Percentiles rank a stretch among this genome's conserved stretches.
Conservation (phyloP, 2,888 invertebrate genomes). For the Peribatodes rhomboidaria region DNA sequence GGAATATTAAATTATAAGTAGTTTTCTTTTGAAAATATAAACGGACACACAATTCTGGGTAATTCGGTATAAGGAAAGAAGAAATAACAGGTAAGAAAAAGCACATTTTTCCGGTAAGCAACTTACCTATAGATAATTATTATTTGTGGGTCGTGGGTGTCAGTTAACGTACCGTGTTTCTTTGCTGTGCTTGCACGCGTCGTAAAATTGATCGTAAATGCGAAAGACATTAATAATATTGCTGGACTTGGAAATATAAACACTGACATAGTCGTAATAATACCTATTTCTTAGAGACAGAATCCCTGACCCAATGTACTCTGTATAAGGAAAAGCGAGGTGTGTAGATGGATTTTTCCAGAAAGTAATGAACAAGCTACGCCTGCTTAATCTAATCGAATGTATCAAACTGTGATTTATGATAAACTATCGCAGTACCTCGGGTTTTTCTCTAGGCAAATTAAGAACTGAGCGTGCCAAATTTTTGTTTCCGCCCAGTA, state of each 20-base stretch:
- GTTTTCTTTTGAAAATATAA: slow-evolving; percentile 14
- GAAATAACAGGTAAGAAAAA: neutral
- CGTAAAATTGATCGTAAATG: slow-evolving; percentile 28
- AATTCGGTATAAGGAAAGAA: slow-evolving; percentile 9
- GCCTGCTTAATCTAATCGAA: neutral
- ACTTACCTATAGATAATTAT: too few species aligned
- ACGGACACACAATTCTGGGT: neutral
- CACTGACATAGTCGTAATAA: slow-evolving; percentile 11
- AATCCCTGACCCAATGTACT: neutral
- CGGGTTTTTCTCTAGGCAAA: too few species aligned
- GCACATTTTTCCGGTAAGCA: too few species aligned
- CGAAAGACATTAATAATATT: slow-evolving; percentile 18
- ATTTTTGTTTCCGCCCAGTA: too few species aligned
- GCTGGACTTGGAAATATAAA: slow-evolving; percentile 19
- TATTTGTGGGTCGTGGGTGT: neutral
- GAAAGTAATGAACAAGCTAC: neutral
- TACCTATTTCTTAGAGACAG: neutral
- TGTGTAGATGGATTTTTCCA: neutral
- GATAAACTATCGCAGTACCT: neutral
- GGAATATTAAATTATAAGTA: slow-evolving; percentile 20
- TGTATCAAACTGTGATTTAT: neutral
- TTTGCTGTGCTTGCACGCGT: neutral
- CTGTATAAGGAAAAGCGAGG: slow-evolving; percentile 7
- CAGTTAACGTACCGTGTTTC: slow-evolving; percentile 16
- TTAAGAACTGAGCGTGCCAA: too few species aligned